phyloP scores from a whole-genome alignment of 2,797 vertebrate species.

The Eidolon dupreanum region DNA sequence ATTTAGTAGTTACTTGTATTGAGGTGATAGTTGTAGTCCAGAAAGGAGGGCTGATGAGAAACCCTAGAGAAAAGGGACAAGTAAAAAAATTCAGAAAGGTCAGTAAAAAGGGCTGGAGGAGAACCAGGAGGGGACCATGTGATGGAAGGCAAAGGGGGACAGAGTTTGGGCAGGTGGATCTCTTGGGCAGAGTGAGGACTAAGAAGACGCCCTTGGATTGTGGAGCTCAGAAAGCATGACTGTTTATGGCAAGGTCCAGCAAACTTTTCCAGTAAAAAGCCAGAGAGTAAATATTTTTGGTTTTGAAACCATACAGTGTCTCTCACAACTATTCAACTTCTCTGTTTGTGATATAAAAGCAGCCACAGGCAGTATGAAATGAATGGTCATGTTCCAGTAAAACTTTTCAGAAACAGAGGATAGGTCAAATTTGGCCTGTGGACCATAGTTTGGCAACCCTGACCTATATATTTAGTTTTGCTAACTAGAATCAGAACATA shows the following conservation, averaged over 20 bases:
- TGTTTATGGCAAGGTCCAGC: background rate
- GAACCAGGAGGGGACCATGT: background rate
- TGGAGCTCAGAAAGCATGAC: background rate
- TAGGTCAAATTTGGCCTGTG: background rate
- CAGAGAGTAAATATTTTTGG: background rate
- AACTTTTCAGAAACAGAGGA: background rate
- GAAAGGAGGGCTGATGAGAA: background rate
- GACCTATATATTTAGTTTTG: background rate
- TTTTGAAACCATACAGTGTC: background rate
- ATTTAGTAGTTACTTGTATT: background rate
- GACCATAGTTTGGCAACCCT: background rate
- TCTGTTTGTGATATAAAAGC: background rate
- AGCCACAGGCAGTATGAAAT: background rate
- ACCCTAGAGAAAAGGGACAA: background rate
- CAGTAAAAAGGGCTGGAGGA: background rate
- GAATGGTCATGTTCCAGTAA: background rate
- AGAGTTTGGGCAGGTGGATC: background rate
- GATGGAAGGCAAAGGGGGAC: background rate
- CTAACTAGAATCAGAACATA: background rate
- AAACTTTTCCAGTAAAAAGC: background rate
- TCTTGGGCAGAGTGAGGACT: background rate
- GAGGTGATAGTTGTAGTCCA: background rate
- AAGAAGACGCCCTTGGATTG: background rate
- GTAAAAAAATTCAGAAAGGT: background rate
- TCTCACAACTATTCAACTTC: background rate